Percentiles rank a stretch among this genome's conserved stretches.
Conservation (phyloP, 2,797 vertebrate genomes). For the Tenualosa thibaudeaui region DNA sequence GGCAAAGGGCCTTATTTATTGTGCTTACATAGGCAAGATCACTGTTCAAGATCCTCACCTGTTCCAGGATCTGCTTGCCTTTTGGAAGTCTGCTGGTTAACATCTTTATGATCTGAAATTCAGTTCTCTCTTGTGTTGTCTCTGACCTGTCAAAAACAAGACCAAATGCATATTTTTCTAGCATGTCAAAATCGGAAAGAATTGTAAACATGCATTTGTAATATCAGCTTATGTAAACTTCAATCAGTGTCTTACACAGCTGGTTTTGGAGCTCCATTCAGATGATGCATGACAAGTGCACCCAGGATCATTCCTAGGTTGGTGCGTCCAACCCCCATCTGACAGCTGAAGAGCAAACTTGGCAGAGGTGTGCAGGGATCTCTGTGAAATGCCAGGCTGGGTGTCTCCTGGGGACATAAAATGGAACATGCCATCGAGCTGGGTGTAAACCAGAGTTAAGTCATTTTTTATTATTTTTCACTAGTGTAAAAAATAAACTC, state of each 20-base stretch:
- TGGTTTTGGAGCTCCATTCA: conserved; percentile 59
- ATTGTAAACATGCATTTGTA: neutral
- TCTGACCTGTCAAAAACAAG: conserved; percentile 62
- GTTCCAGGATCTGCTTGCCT: conserved; percentile 79
- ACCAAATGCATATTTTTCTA: conserved; percentile 19
- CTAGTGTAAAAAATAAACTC: too few relatives aligned
- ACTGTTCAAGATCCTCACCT: conserved; percentile 75
- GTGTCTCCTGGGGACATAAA: conserved; percentile 71
- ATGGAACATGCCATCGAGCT: neutral
- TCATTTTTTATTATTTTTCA: neutral
- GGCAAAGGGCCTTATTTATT: neutral
- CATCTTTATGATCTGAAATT: conserved; percentile 75
- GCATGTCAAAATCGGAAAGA: neutral
- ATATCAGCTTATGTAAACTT: neutral
- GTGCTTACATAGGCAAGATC: neutral
- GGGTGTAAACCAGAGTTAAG: neutral
- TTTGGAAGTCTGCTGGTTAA: conserved; percentile 74
- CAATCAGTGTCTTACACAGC: conserved; percentile 53
- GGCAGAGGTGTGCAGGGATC: conserved; percentile 66
- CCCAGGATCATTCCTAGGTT: conserved; percentile 84
- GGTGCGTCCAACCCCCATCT: conserved; percentile 80
- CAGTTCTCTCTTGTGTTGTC: conserved; percentile 61
- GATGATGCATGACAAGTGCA: conserved; percentile 73
- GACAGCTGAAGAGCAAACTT: conserved; percentile 80
- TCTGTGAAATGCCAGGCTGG: conserved; percentile 69